Evolutionary conservation across 2,888 invertebrate genomes (phyloP), one percentile per base, ranked within the genome.

Genomic region (Meta bourneti): DNA sequence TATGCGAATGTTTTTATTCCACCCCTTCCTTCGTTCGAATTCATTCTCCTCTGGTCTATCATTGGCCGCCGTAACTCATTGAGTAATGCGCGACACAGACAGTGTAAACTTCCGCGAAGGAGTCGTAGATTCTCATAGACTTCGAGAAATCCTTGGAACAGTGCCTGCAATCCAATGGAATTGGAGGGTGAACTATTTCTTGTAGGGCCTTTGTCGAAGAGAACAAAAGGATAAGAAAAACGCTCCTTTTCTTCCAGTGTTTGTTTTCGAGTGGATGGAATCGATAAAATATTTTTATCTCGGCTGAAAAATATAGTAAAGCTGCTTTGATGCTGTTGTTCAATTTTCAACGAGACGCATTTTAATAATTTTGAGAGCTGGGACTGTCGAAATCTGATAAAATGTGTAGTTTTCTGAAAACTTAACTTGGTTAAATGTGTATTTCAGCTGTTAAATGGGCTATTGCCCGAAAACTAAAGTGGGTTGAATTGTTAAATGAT

Each of bases 91-190:
- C 83, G 54, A 16, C 54, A 49, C 51, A 77, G 91, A 91, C 91
- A 87, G 77, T 77, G 87, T 82, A 87, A 91, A 91, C 82, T 83
- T 70, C 74, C 77, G 54, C 82, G 16, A 20, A 77, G 61, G 72
- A 81, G 77, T 83, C 91, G 75, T 91, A 91, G n/a, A 87, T 91
- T 86, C 91, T 71, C 87, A 91, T 91, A 77, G 61, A 87, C 87
- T 87, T 87, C 87, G 13, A 72, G 72, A 75, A 61, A 83, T n/a
- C 70, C 70, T 16, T 78, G 75, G 81, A 81, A 75, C 49, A 20
- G n/a, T 48, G 52, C 80, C 54, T 61, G 83, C 84, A 61, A 83
- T 84, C 48, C 77, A 71, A 49, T 72, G 78, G 79, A 34, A 86
- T 86, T 78, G 86, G 70, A 52, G 52, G n/a, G 13, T 48, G 70